Conservation (phyloP, 64 coral and sea anemone species). For the Montipora capricornis region DNA sequence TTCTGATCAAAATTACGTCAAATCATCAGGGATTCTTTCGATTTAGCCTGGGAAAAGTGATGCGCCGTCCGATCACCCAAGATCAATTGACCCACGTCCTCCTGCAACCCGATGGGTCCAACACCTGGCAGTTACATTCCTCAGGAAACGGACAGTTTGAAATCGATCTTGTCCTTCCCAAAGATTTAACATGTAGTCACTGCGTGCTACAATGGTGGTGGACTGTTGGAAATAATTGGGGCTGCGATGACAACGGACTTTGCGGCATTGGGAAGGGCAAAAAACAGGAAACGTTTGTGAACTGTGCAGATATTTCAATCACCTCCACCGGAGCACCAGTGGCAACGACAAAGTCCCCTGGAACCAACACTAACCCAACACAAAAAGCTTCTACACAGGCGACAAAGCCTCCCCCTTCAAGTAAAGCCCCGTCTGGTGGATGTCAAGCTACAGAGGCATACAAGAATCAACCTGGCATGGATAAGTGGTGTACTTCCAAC, state of each 20-base stretch:
- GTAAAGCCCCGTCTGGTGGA: background rate
- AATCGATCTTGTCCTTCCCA: constrained; percentile 42
- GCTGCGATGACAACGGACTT: constrained; percentile 29
- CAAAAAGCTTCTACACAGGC: background rate
- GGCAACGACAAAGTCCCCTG: background rate
- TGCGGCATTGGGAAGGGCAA: constrained; percentile 48
- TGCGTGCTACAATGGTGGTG: constrained; percentile 81
- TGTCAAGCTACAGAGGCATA: constrained; percentile 39
- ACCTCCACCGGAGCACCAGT: background rate
- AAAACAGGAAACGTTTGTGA: constrained; percentile 74
- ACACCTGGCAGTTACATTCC: constrained; percentile 27
- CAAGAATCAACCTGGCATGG: constrained; percentile 41
- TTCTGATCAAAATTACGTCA: constrained; percentile 72
- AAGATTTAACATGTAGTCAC: constrained; percentile 53
- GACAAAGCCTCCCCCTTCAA: constrained; percentile 5
- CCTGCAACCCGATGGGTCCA: constrained; percentile 29
- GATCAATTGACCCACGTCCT: constrained; percentile 47
- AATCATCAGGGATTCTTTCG: constrained; percentile 81
- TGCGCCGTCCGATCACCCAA: constrained; percentile 52
- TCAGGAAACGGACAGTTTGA: constrained; percentile 16
- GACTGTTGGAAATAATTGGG: constrained; percentile 70
- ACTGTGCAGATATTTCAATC: constrained; percentile 61
- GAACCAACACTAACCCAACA: background rate
- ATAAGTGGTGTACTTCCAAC: constrained; percentile 55
- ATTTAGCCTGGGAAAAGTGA: constrained; percentile 61